Percentiles rank a stretch among this genome's conserved stretches.
These are phyloP conservation scores for Gnathonemus longibarbis DNA, from an alignment of 2,113 vertebrate genomes.

Conservation along the genomic window DNA sequence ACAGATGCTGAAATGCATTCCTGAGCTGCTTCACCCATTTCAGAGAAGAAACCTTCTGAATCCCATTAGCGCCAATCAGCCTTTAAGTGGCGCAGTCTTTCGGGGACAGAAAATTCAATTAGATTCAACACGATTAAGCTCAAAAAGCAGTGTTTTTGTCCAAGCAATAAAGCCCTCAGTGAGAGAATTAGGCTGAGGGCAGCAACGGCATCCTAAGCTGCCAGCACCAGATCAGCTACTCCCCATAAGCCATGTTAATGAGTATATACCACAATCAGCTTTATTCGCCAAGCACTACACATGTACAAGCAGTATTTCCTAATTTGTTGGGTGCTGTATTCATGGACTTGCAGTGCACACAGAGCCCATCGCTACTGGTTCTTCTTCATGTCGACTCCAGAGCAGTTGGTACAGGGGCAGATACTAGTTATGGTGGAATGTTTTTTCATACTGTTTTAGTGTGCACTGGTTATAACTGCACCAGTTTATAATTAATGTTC, in stretches of 20 bases:
- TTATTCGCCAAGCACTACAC: neutral
- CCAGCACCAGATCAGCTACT: too few species aligned
- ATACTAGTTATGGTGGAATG: neutral
- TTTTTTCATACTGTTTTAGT: neutral
- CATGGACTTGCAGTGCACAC: neutral
- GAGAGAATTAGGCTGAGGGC: neutral
- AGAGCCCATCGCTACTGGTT: neutral
- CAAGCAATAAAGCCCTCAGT: neutral
- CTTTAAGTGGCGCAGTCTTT: slow-evolving; percentile 12
- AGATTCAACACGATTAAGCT: slow-evolving; percentile 31
- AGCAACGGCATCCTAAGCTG: neutral
- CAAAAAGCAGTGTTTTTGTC: neutral
- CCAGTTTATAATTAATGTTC: neutral
- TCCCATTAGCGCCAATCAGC: neutral
- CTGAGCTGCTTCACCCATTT: neutral
- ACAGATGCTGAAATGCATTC: neutral
- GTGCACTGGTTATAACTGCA: neutral
- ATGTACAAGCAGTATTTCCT: neutral
- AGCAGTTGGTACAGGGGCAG: neutral
- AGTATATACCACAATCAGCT: neutral
- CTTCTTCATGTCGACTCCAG: neutral
- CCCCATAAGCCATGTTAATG: neutral
- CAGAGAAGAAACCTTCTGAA: neutral
- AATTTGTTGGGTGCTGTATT: neutral
- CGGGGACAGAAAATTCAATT: neutral